phyloP scores from a whole-genome alignment of 2,797 vertebrate species.

The Lithobates pipiens region DNA sequence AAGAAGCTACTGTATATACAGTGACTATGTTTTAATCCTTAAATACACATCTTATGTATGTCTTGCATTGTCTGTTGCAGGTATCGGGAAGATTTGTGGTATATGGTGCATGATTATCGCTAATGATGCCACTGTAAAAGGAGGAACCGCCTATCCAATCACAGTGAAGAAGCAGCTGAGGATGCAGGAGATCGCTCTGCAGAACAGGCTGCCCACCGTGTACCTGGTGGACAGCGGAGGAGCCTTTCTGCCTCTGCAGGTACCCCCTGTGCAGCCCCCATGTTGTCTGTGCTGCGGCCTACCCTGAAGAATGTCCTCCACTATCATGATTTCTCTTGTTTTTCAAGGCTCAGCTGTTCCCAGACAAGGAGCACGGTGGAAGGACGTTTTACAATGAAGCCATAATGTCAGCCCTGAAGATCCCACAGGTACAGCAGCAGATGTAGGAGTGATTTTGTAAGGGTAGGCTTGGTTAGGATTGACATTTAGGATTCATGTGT shows the following conservation, averaged over 20 bases:
- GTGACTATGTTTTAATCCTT: background rate
- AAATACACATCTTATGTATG: no score
- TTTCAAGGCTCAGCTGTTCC: constrained; percentile 87
- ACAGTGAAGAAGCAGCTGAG: constrained; percentile 87
- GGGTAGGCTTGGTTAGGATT: no score
- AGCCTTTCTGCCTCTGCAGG: constrained; percentile 87
- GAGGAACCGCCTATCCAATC: constrained; percentile 84
- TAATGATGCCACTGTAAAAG: constrained; percentile 88
- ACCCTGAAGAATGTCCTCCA: background rate
- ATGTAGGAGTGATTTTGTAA: no score
- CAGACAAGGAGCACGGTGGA: constrained; percentile 88
- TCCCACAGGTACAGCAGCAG: constrained; percentile 82
- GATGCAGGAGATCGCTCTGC: constrained; percentile 83
- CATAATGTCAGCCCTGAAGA: constrained; percentile 86
- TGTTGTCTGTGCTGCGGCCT: background rate
- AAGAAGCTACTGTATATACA: background rate
- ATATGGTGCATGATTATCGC: constrained; percentile 86
- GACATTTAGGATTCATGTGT: no score
- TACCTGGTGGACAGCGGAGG: constrained; percentile 87
- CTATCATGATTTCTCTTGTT: background rate
- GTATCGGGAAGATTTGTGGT: constrained; percentile 83
- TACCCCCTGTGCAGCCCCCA: constrained; percentile 57
- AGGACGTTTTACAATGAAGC: constrained; percentile 87
- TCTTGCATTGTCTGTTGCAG: constrained; percentile 65
- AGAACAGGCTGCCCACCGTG: constrained; percentile 83